Evolutionary conservation across 1,140 invertebrate species (phyloP).

Genomic region (Trachymyrmex septentrionalis): DNA sequence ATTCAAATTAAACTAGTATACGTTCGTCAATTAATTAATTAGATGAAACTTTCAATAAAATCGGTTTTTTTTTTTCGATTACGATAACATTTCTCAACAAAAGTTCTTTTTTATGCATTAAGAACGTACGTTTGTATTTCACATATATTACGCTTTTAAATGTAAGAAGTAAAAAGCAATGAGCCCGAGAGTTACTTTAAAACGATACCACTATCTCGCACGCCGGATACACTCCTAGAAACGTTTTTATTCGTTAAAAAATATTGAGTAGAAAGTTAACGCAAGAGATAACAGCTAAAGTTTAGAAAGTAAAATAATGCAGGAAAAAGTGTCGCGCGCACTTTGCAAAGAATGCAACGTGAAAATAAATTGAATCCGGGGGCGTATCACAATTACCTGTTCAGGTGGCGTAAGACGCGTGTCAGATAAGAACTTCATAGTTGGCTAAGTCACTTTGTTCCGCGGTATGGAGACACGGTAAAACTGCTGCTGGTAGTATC

Average conservation of each 20-base stretch:
- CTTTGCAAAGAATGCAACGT: constrained; percentile 29
- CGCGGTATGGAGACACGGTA: background rate
- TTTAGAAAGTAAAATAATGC: constrained; percentile 56
- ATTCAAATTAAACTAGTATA: background rate
- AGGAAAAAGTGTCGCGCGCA: constrained; percentile 29
- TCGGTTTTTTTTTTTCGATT: background rate
- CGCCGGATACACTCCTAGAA: background rate
- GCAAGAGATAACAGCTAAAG: constrained; percentile 31
- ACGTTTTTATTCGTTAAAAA: constrained; percentile 8
- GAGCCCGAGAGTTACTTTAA: background rate
- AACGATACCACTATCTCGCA: background rate
- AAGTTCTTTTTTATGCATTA: background rate
- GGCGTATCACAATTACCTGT: constrained; percentile 33
- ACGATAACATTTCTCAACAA: background rate
- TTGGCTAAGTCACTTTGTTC: constrained; percentile 49
- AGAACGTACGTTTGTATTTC: background rate
- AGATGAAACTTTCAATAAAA: background rate
- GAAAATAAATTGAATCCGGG: constrained; percentile 44
- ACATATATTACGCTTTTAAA: background rate
- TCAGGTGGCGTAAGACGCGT: constrained; percentile 32
- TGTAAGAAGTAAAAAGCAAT: background rate
- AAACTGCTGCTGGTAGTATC: constrained; percentile 22
- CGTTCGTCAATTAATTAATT: background rate
- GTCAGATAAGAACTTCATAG: constrained; percentile 56
- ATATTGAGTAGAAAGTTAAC: constrained; percentile 25